Percentiles rank a stretch among this genome's conserved stretches.
Evolutionary conservation across 2,113 vertebrate species (phyloP).

Genomic region (Heteronetta atricapilla): DNA sequence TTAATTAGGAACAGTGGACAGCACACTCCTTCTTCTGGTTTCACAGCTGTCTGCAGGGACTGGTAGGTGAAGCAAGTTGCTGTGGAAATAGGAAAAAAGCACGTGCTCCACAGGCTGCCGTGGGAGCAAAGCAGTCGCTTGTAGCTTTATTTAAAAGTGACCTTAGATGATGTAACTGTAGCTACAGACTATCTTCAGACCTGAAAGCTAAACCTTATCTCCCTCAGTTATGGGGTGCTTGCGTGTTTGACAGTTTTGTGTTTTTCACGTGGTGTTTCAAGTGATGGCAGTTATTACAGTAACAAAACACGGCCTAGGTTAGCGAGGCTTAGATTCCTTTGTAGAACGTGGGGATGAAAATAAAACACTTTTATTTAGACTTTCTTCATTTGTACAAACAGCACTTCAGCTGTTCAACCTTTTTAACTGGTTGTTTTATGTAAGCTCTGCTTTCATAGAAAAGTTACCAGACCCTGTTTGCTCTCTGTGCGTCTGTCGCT

Average conservation of each 20-base stretch:
- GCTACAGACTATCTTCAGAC: not conserved
- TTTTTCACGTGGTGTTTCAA: not conserved
- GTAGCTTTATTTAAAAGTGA: not conserved
- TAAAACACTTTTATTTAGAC: not conserved
- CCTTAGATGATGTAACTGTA: not conserved
- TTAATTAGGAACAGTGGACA: constrained; percentile 57
- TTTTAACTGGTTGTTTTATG: not conserved
- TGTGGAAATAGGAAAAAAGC: not conserved
- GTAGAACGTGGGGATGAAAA: not conserved
- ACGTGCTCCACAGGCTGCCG: fast-evolving
- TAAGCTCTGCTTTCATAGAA: not conserved
- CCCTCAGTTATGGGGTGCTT: not conserved
- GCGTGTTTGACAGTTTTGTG: not conserved
- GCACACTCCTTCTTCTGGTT: not conserved
- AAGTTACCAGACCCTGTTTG: not conserved
- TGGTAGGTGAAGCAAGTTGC: not conserved
- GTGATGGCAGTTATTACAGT: not conserved
- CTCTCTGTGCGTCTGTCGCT: not conserved
- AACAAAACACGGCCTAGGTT: not conserved
- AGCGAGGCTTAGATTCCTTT: not conserved
- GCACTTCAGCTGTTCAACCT: not conserved
- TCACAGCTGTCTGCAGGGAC: not conserved
- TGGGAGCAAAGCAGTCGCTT: not conserved
- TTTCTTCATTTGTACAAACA: not conserved
- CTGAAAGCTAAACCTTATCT: not conserved